Base-by-base conservation (phyloP, 2,113 vertebrate species). In the Rhinogobius similis region DNA sequence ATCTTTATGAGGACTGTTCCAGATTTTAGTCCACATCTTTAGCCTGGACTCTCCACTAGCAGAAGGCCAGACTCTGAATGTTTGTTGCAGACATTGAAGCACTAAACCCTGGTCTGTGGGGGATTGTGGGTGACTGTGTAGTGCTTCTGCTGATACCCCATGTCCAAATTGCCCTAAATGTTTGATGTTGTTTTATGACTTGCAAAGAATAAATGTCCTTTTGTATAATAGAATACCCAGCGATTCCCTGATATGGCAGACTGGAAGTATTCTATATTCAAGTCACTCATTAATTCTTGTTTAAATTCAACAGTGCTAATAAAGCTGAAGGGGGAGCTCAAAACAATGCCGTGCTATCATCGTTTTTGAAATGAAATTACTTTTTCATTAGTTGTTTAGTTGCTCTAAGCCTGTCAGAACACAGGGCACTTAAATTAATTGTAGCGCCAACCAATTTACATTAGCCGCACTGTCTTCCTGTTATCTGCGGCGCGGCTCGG, bases 301-400 rank as follows among this genome's bases (percentile, higher is more conserved):
- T 52, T 58, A 39, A 4, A 50, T 59, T 52, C 20, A 32, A 26
- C 41, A 4, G 27, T 21, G 29, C 11, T 24, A 39, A 43, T 53
- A 50, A 56, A 43, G 48, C 62, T 27, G 12, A 70, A 52, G 29
- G 23, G 23, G 53, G 16, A 26, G 36, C 46, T 41, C 27, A 41
- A 20, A 32, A 50, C 2, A 53, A 53, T 6, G 14, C 27, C 3
- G 6, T 3, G 20, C 39, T 56, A 48, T 73, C 46, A 48, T 62
- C 48, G 32, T 62, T 62, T 72, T 64, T 50, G 1, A 56, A 70
- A 63, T 63, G 5, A 21, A 55, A 76, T 59, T 5, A 59, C 39
- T 50, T 27, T 72, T 68, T 21, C n/a, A 66, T 58, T 11, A 46
- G 39, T 63, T 48, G 26, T 71, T 62, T 36, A 29, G 11, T 53